phyloP scores from a whole-genome alignment of 2,113 vertebrate genomes.

The Labeo rohita region DNA sequence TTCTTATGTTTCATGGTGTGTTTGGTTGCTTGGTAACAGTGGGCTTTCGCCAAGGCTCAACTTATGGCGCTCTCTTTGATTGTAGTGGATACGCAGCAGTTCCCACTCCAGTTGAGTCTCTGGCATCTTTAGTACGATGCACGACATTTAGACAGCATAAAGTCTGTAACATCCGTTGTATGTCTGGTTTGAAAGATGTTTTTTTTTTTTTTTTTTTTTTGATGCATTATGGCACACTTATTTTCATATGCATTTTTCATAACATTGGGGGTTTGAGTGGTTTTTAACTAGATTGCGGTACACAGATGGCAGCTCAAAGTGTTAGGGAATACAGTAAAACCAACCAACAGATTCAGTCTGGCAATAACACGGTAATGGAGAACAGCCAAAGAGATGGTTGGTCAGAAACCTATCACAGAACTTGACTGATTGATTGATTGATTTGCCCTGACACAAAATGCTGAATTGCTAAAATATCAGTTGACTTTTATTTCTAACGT shows the following conservation, averaged over 20 bases:
- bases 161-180: not conserved
- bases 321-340: conserved; percentile 7
- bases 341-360: not conserved
- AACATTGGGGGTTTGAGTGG: not conserved
- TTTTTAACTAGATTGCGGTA: conserved; percentile 6
- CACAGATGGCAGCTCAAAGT: conserved; percentile 23
- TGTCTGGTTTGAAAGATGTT: not conserved
- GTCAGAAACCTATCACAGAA: conserved; percentile 1
- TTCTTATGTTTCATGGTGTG: conserved; percentile 43
- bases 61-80: conserved; percentile 40
- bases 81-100: conserved; percentile 7
- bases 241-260: not conserved
- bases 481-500: not conserved
- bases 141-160: not conserved
- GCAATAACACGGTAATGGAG: not conserved
- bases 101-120: not conserved
- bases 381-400: not conserved
- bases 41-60: conserved; percentile 43
- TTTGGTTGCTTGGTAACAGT: conserved; percentile 58
- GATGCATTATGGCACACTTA: not conserved
- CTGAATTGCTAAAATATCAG: not conserved
- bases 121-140: not conserved
- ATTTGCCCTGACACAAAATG: not conserved
- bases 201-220: not conserved
- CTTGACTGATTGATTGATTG: not conserved